Percentiles rank a stretch among this genome's conserved stretches.
Evolutionary conservation across 2,113 vertebrate species (phyloP).

Genomic region (Nesospiza acunhae): DNA sequence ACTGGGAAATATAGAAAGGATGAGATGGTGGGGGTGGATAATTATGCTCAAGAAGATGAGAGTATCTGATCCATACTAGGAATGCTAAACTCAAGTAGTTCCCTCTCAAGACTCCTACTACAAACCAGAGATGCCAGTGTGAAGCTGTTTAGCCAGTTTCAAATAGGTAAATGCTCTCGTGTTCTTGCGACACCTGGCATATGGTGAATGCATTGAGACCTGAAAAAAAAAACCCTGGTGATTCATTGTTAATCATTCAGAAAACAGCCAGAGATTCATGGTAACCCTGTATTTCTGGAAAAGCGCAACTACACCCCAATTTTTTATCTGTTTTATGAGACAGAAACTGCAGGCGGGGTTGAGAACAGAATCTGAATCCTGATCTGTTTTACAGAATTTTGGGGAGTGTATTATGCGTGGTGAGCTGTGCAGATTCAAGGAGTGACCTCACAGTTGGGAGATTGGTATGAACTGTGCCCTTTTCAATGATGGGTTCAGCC

Average conservation of each 20-base stretch:
- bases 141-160: constrained; percentile 56
- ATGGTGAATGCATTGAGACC: constrained; percentile 57
- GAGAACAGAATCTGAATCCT: neutral
- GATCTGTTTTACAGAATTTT: neutral
- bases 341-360: neutral
- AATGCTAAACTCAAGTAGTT: constrained; percentile 9
- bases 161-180: constrained; percentile 28
- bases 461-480: neutral
- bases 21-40: neutral
- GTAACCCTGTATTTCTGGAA: constrained; percentile 14
- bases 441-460: neutral
- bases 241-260: constrained; percentile 70
- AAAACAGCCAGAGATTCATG: neutral
- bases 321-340: neutral
- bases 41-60: constrained; percentile 41
- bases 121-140: neutral
- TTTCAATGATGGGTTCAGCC: neutral
- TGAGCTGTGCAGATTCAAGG: neutral
- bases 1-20: constrained; percentile 31
- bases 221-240: constrained; percentile 71
- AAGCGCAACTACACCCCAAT: neutral
- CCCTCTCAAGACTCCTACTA: neutral
- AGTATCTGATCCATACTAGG: constrained; percentile 44
- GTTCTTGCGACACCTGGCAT: constrained; percentile 64
- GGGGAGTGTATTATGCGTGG: accelerated